Evolutionary conservation across 2,888 invertebrate genomes (phyloP).

Genomic region (Eupithecia dodoneata): DNA sequence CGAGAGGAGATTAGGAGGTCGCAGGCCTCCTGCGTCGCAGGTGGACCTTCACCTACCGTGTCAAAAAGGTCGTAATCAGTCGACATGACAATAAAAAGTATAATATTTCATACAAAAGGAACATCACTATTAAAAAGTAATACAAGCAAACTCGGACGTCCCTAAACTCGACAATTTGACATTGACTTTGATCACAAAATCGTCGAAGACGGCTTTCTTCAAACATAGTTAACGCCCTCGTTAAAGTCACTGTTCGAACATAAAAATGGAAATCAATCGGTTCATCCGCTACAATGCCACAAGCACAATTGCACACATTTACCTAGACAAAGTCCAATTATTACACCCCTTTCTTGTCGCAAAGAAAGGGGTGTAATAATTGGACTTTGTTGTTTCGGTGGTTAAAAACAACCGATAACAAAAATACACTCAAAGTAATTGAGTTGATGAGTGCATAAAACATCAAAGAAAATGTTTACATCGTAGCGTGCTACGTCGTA

Average conservation of each 20-base stretch:
- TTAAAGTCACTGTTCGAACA: too few relatives aligned
- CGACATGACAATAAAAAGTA: too few relatives aligned
- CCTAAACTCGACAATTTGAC: not conserved
- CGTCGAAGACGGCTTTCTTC: not conserved
- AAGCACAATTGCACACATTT: not conserved
- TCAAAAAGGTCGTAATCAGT: too few relatives aligned
- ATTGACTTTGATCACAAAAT: not conserved
- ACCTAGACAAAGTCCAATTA: not conserved
- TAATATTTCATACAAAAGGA: not conserved
- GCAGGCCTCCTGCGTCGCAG: too few relatives aligned
- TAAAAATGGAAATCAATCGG: not conserved
- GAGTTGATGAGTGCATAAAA: not conserved
- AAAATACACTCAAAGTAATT: not conserved
- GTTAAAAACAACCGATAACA: not conserved
- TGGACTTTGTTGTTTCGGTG: too few relatives aligned
- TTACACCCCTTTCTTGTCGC: too few relatives aligned
- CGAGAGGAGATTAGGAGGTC: too few relatives aligned
- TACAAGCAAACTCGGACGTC: not conserved
- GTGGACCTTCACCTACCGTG: too few relatives aligned
- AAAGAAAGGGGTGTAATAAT: too few relatives aligned
- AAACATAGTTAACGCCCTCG: too few relatives aligned
- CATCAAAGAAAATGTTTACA: not conserved
- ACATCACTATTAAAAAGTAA: not conserved
- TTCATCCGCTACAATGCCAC: not conserved
- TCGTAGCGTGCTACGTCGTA: conserved; percentile 7